Conservation (phyloP, 2,888 invertebrate species). For the Eremobia ochroleuca region DNA sequence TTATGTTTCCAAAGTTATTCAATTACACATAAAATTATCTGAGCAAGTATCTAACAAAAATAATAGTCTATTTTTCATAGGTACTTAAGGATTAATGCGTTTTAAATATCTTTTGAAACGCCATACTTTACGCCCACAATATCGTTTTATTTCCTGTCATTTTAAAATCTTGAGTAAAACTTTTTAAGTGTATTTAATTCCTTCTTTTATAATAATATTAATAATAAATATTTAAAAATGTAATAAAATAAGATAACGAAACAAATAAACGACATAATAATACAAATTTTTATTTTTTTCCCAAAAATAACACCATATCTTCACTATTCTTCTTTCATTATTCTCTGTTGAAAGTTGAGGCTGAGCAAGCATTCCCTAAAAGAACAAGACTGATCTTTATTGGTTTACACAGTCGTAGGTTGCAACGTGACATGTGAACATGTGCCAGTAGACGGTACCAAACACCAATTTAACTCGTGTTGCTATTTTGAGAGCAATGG, state of each 20-base stretch:
- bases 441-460: constrained; percentile 8
- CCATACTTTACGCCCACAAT: constrained; percentile 14
- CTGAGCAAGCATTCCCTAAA: constrained; percentile 13
- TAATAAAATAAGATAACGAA: no score
- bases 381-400: constrained; percentile 35
- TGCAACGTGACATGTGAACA: constrained; percentile 32
- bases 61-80: constrained; percentile 31
- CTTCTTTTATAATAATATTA: no score
- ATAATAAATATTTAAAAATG: no score
- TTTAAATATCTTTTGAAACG: constrained; percentile 40
- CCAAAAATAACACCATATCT: no score
- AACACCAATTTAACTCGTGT: constrained; percentile 33
- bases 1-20: constrained; percentile 13
- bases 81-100: constrained; percentile 20
- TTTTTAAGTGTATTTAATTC: constrained; percentile 24
- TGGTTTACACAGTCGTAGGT: constrained; percentile 33
- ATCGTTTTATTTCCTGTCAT: constrained; percentile 17
- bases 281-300: no score
- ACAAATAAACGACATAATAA: no score
- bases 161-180: constrained; percentile 18
- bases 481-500: constrained; percentile 13
- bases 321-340: no score
- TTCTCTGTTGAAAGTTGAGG: constrained; percentile 11
- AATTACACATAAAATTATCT: constrained; percentile 12
- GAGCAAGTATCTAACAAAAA: constrained; percentile 17